Conservation (phyloP, 2,888 invertebrate genomes). For the Tachina grossa region DNA sequence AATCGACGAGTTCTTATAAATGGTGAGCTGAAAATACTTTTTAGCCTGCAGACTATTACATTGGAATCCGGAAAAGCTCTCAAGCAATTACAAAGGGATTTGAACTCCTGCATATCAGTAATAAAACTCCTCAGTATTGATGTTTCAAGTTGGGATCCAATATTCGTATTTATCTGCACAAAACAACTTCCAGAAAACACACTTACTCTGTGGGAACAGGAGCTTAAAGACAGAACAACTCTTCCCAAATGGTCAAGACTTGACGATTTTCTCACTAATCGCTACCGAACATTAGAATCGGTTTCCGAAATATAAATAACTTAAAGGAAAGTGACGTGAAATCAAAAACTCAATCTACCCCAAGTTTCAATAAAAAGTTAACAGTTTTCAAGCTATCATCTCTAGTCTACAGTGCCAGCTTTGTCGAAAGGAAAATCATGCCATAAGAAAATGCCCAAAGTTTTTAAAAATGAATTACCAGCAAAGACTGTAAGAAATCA, state of each 20-base stretch:
- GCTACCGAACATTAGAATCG: slow-evolving; percentile 35
- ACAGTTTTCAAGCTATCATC: slow-evolving; percentile 37
- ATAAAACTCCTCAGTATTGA: slow-evolving; percentile 5
- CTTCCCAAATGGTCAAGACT: slow-evolving; percentile 34
- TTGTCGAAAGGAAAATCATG: slow-evolving; percentile 9
- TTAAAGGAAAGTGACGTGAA: not conserved
- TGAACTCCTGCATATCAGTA: slow-evolving; percentile 23
- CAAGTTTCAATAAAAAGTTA: not conserved
- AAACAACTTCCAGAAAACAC: slow-evolving; percentile 16
- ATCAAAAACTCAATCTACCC: not conserved
- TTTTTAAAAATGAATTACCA: slow-evolving; percentile 10
- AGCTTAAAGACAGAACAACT: not conserved
- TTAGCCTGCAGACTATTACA: slow-evolving; percentile 4
- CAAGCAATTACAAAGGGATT: slow-evolving; percentile 31
- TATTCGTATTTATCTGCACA: slow-evolving; percentile 36
- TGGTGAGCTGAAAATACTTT: slow-evolving; percentile 27
- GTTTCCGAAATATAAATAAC: not conserved
- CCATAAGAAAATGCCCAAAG: slow-evolving; percentile 35
- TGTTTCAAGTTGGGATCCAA: slow-evolving; percentile 29
- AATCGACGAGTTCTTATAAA: slow-evolving; percentile 41
- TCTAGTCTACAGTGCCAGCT: not conserved
- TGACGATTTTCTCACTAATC: slow-evolving; percentile 31
- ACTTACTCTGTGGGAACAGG: slow-evolving; percentile 43
- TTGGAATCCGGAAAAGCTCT: slow-evolving; percentile 29
- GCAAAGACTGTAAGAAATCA: not conserved